These are phyloP conservation scores for Heloderma charlesbogerti DNA, from an alignment of 2,113 vertebrate genomes.

Conservation along the genomic window DNA sequence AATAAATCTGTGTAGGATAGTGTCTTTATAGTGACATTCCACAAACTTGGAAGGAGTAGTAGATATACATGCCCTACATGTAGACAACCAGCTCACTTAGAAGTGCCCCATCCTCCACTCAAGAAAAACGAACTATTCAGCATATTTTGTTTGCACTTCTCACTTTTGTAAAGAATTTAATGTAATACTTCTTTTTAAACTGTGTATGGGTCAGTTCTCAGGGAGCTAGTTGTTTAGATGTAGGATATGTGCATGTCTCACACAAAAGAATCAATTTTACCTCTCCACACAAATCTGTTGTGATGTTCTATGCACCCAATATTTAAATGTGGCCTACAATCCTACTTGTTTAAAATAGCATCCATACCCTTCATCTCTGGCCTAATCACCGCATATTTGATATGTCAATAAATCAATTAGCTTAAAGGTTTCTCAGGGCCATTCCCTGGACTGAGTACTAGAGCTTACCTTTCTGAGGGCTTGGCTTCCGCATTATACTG, in stretches of 20 bases:
- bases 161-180: conserved; percentile 2
- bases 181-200: neutral
- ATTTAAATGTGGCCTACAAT: neutral
- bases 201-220: neutral
- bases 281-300: neutral
- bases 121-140: neutral
- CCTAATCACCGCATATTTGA: fast-evolving
- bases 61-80: neutral
- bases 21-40: neutral
- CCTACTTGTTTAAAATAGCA: neutral
- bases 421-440: neutral
- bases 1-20: neutral
- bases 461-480: conserved; percentile 88
- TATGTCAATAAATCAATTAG: neutral
- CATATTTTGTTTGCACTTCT: neutral
- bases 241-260: neutral
- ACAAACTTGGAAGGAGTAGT: neutral
- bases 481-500: conserved; percentile 92
- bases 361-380: neutral
- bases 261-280: neutral
- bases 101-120: neutral
- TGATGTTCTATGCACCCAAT: neutral
- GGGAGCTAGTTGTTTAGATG: neutral
- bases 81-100: neutral
- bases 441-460: conserved; percentile 1